These are phyloP conservation scores for Xestia xanthographa DNA, from an alignment of 2,888 invertebrate species.

Conservation along the genomic window DNA sequence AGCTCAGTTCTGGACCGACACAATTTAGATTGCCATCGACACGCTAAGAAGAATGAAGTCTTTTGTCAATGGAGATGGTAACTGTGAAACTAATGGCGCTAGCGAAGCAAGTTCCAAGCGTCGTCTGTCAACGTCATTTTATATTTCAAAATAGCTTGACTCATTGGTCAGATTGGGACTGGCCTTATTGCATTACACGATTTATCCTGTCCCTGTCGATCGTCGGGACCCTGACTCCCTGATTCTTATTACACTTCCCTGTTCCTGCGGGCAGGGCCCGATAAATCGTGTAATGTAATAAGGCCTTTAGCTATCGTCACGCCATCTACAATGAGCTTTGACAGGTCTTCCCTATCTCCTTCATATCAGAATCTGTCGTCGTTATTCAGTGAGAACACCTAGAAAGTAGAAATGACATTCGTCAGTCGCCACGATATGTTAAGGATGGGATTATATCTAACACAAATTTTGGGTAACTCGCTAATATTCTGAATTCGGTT, in stretches of 20 bases:
- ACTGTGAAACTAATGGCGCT: neutral
- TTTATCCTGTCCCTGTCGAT: too few relatives aligned
- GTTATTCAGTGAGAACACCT: neutral
- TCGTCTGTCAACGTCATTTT: slow-evolving; percentile 4
- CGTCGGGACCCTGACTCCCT: too few relatives aligned
- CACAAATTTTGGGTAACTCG: slow-evolving; percentile 73
- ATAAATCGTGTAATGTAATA: too few relatives aligned
- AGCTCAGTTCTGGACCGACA: too few relatives aligned
- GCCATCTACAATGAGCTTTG: neutral
- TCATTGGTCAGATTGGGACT: neutral
- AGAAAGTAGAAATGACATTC: neutral
- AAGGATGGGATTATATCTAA: slow-evolving; percentile 41
- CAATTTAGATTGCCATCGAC: too few relatives aligned
- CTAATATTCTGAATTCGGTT: slow-evolving; percentile 69
- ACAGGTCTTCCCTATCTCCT: neutral
- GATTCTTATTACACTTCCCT: too few relatives aligned
- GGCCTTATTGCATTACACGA: too few relatives aligned
- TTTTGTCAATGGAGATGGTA: neutral
- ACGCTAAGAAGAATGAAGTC: neutral
- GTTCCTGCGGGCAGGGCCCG: too few relatives aligned
- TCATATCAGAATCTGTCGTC: neutral
- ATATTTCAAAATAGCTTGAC: neutral
- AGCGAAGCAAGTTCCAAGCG: neutral
- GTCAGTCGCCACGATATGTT: slow-evolving; percentile 7
- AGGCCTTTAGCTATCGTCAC: neutral